Conservation (phyloP, 1,140 invertebrate genomes). For the Ooceraea biroi region DNA sequence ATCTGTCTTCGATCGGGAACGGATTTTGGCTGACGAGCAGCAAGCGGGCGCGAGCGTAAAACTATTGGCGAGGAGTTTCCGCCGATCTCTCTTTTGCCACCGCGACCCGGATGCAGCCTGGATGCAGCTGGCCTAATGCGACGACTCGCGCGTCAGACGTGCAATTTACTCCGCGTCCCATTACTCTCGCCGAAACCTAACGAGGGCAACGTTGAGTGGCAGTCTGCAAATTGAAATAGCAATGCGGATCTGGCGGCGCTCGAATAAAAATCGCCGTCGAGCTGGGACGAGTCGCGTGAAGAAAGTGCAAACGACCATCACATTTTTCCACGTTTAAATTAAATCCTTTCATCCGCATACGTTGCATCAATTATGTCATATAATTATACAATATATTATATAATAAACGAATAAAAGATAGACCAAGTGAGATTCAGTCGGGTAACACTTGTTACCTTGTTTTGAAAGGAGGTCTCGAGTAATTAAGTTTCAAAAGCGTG, state of each 20-base stretch:
- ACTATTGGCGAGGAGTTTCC: constrained; percentile 44
- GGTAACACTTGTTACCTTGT: neutral
- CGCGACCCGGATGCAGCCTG: constrained; percentile 2
- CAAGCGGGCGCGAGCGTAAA: constrained; percentile 29
- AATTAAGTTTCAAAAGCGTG: neutral
- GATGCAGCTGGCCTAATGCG: constrained; percentile 64
- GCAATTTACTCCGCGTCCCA: constrained; percentile 63
- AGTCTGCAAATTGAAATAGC: constrained; percentile 65
- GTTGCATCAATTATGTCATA: neutral
- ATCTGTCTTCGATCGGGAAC: constrained; percentile 5
- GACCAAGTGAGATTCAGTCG: neutral
- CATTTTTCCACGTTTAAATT: neutral
- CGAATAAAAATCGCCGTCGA: constrained; percentile 39
- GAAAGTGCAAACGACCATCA: neutral
- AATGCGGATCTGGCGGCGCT: constrained; percentile 30
- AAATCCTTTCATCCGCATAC: no score
- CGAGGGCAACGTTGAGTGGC: constrained; percentile 60
- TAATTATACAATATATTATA: neutral
- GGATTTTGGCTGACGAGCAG: constrained; percentile 33
- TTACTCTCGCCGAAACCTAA: constrained; percentile 58
- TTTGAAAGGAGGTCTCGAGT: neutral
- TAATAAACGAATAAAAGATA: neutral
- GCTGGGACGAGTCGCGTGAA: neutral
- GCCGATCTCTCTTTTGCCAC: constrained; percentile 24
- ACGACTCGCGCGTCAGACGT: constrained; percentile 63